Conservation (phyloP, 2,888 invertebrate genomes). For the Sialis lutaria region DNA sequence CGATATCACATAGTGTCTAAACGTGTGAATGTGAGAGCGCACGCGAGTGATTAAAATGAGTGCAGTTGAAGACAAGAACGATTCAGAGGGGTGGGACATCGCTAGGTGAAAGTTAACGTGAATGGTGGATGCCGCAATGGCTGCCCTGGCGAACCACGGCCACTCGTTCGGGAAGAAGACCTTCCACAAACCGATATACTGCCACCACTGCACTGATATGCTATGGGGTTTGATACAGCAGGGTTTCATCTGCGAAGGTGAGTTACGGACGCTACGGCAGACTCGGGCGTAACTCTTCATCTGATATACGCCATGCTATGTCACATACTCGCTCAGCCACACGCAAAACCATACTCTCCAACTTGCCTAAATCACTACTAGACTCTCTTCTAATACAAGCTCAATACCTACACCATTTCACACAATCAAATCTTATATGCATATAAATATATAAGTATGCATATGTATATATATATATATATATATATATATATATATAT, state of each 20-base stretch:
- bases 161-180: conserved; percentile 99
- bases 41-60: too few relatives aligned
- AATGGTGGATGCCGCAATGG: conserved; percentile 32
- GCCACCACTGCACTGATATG: conserved; percentile 99
- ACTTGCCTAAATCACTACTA: neutral
- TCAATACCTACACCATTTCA: neutral
- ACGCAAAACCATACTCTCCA: neutral
- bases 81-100: too few relatives aligned
- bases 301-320: neutral
- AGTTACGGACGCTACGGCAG: conserved; percentile 17
- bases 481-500: neutral
- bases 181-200: conserved; percentile 99
- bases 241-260: conserved; percentile 99
- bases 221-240: conserved; percentile 99
- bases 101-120: too few relatives aligned
- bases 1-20: too few relatives aligned
- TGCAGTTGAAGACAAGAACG: too few relatives aligned
- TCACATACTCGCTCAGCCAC: neutral
- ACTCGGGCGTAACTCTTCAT: neutral
- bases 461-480: neutral
- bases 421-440: neutral
- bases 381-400: neutral
- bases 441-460: neutral
- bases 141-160: conserved; percentile 42
- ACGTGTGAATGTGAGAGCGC: too few relatives aligned